Evolutionary conservation across 2,797 vertebrate species (phyloP).

Genomic region (Helostoma temminkii): DNA sequence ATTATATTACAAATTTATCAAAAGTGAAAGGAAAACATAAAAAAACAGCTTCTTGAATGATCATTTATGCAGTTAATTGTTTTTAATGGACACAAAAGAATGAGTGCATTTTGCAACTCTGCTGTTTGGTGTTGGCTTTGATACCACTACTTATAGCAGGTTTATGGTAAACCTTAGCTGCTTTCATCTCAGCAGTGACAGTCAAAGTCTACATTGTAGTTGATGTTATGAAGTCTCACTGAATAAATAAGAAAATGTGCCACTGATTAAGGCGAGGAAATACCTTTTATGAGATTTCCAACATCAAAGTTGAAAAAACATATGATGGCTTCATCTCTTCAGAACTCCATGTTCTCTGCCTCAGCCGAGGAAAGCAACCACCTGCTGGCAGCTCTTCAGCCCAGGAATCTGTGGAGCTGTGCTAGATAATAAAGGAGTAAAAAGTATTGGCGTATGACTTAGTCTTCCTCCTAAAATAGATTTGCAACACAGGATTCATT

Average conservation of each 20-base stretch:
- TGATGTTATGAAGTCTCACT: constrained; percentile 58
- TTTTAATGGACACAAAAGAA: too few species aligned
- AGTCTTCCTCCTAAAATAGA: constrained; percentile 47
- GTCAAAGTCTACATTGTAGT: constrained; percentile 52
- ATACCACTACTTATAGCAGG: constrained; percentile 1
- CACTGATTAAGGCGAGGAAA: constrained; percentile 66
- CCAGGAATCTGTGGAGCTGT: constrained; percentile 41
- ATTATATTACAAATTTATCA: too few species aligned
- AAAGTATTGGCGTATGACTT: constrained; percentile 57
- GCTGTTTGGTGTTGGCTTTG: neutral
- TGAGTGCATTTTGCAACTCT: neutral
- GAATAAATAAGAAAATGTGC: constrained; percentile 63
- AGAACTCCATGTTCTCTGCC: constrained; percentile 57
- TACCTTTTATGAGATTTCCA: constrained; percentile 63
- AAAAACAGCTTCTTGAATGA: neutral
- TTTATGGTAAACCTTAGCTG: constrained; percentile 17
- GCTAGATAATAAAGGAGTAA: constrained; percentile 67
- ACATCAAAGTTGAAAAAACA: constrained; percentile 66
- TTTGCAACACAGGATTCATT: constrained; percentile 35
- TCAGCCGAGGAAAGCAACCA: constrained; percentile 64
- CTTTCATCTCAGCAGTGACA: constrained; percentile 51
- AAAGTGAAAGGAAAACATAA: too few species aligned
- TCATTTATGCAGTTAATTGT: neutral
- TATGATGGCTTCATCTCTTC: constrained; percentile 57
- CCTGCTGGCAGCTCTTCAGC: constrained; percentile 68